Evolutionary conservation across 2,888 invertebrate genomes (phyloP).

Genomic region (Cerceris rybyensis): DNA sequence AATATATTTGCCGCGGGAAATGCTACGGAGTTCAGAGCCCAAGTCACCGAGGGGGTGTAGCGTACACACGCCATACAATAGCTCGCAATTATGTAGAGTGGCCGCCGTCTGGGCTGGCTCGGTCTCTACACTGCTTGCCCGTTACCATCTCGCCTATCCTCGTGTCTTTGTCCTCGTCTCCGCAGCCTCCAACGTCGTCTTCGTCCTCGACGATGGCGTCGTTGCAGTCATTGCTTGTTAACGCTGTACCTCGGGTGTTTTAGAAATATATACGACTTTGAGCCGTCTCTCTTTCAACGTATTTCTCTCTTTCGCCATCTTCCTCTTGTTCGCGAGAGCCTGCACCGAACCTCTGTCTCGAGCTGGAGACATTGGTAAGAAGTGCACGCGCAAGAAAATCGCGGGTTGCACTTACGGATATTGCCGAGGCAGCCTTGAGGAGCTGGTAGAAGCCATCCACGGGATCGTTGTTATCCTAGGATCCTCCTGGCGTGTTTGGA

Average conservation of each 20-base stretch:
- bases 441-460: conserved; percentile 11
- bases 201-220: conserved; percentile 47
- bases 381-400: conserved; percentile 64
- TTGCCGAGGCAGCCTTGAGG: conserved; percentile 53
- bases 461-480: conserved; percentile 3
- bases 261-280: conserved; percentile 38
- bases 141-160: conserved; percentile 30
- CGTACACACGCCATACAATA: conserved; percentile 57
- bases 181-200: conserved; percentile 33
- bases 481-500: conserved; percentile 10
- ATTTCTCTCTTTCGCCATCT: not conserved
- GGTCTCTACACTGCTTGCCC: conserved; percentile 17
- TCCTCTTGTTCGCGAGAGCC: not conserved
- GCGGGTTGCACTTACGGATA: conserved; percentile 72
- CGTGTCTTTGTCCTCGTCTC: conserved; percentile 22
- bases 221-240: conserved; percentile 70
- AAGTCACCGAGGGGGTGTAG: conserved; percentile 19
- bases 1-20: conserved; percentile 32
- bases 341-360: not conserved
- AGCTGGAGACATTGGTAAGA: conserved; percentile 51
- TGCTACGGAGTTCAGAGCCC: conserved; percentile 19
- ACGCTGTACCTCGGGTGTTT: conserved; percentile 61
- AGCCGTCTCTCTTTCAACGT: not conserved
- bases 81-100: conserved; percentile 75
- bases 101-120: conserved; percentile 64